Evolutionary conservation across 2,888 invertebrate species (phyloP).

Genomic region (Diarsia brunnea): DNA sequence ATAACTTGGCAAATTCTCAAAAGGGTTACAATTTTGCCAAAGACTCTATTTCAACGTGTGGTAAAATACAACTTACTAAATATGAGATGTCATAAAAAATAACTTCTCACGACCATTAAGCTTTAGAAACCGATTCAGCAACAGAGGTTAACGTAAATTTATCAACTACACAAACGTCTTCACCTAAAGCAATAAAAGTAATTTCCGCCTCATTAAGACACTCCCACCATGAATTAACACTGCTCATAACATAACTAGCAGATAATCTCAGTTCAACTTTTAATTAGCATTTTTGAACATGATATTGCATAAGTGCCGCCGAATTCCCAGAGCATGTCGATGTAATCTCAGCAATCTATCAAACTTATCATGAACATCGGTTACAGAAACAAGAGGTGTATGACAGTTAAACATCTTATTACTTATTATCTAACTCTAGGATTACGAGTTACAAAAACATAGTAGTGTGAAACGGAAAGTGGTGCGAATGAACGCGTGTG

Average conservation of each 20-base stretch:
- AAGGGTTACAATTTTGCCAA: not conserved
- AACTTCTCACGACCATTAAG: not conserved
- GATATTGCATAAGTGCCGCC: constrained; percentile 51
- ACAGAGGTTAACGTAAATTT: constrained; percentile 17
- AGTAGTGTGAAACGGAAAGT: constrained; percentile 83
- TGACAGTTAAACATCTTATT: constrained; percentile 59
- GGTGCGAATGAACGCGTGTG: constrained; percentile 84
- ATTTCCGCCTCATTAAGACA: constrained; percentile 32
- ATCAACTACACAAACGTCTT: constrained; percentile 17
- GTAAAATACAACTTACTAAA: not conserved
- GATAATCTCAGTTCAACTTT: constrained; percentile 41
- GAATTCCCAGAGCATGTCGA: constrained; percentile 57
- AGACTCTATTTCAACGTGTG: not conserved
- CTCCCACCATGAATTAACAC: constrained; percentile 30
- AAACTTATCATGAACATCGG: constrained; percentile 60
- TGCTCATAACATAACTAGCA: constrained; percentile 42
- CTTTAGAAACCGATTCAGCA: not conserved
- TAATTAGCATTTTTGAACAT: constrained; percentile 46
- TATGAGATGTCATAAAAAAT: not conserved
- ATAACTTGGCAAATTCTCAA: not conserved
- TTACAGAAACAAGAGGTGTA: constrained; percentile 51
- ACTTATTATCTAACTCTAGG: constrained; percentile 69
- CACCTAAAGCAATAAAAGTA: constrained; percentile 15
- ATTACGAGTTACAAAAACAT: constrained; percentile 64
- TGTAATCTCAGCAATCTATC: constrained; percentile 65